Evolutionary conservation across 2,888 invertebrate species (phyloP), one percentile per base, ranked within the genome.

Genomic region (Sesia bembeciformis): DNA sequence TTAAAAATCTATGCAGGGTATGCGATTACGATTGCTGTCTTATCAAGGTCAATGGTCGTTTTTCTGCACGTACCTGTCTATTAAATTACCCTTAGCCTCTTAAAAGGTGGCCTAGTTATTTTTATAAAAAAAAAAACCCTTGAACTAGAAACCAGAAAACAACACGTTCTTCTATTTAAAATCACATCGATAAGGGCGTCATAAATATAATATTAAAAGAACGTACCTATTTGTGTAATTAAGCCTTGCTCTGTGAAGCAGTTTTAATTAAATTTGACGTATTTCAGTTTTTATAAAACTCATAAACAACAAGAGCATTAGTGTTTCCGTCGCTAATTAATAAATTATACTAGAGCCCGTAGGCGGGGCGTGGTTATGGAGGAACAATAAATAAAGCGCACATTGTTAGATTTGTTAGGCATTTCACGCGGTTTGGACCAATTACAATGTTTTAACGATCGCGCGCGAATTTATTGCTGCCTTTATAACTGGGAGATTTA

Each of bases 391-490:
- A 75, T 71, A 68, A 66, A 64, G 66, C 70, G 57, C 65, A 68
- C 66, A 68, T 66, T 74, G 72, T 72, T 65, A 67, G 63, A 57
- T 60, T 66, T 74, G 72, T 72, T 65, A 67, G 63, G 57, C 59
- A 62, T 66, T 74, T 63, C 63, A 65, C 60, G 62, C 60, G 60
- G 65, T 65, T 63, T 62, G 60, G 57, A 63, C 62, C 65, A 71
- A 74, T 71, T 76, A 81, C 76, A 74, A 66, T 73, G 76, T 79
- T 72, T 74, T 75, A 72, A 78, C 70, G 76, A 72, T 62, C 23
- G 65, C 66, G 62, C 65, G 60, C 39, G 53, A 50, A 52, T 53
- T 40, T 53, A 50, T 56, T 52, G 39, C 7, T 46, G 46, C 38
- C 54, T 38, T 51, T 42, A 51, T 56, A 63, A 60, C 57, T 57